Evolutionary conservation across 2,888 invertebrate species (phyloP).

Genomic region (Agapostemon virescens): DNA sequence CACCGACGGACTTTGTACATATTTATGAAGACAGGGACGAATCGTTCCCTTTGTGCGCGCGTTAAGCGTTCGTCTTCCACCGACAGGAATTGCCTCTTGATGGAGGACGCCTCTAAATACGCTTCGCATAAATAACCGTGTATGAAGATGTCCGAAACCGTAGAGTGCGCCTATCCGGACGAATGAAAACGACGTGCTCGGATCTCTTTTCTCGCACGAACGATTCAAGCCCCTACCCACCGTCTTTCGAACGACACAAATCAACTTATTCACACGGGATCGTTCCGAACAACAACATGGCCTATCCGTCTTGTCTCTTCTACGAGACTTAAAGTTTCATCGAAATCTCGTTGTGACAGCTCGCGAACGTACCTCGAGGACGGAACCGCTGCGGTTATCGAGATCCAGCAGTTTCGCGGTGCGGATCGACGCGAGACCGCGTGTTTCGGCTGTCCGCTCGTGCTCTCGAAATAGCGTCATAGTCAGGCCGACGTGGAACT

Average conservation of each 20-base stretch:
- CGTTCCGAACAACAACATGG: not conserved
- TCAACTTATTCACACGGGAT: not conserved
- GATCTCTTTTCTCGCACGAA: not conserved
- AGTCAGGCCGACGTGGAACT: constrained; percentile 63
- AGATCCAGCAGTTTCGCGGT: constrained; percentile 6
- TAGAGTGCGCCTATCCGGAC: constrained; percentile 2
- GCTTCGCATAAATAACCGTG: not conserved
- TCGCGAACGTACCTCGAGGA: not conserved
- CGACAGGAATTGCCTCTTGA: constrained; percentile 2
- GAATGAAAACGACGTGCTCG: not conserved
- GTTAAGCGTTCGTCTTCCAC: constrained; percentile 28
- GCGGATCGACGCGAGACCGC: constrained; percentile 33
- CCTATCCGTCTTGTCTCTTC: not conserved
- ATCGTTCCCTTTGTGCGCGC: constrained; percentile 11
- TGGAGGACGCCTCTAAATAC: not conserved
- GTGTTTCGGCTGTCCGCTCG: constrained; percentile 47
- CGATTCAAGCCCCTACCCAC: too few relatives aligned
- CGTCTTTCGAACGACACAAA: not conserved
- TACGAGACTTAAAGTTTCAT: not conserved
- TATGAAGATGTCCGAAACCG: constrained; percentile 14
- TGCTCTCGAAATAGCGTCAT: constrained; percentile 72
- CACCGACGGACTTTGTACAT: not conserved
- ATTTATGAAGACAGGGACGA: constrained; percentile 20
- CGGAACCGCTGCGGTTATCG: not conserved
- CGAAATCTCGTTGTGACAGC: not conserved